A percentile compares a stretch with the other conserved stretches of the same genome.
These are phyloP conservation scores for Dendropsophus ebraccatus DNA, from an alignment of 2,113 vertebrate genomes.

Conservation along the genomic window DNA sequence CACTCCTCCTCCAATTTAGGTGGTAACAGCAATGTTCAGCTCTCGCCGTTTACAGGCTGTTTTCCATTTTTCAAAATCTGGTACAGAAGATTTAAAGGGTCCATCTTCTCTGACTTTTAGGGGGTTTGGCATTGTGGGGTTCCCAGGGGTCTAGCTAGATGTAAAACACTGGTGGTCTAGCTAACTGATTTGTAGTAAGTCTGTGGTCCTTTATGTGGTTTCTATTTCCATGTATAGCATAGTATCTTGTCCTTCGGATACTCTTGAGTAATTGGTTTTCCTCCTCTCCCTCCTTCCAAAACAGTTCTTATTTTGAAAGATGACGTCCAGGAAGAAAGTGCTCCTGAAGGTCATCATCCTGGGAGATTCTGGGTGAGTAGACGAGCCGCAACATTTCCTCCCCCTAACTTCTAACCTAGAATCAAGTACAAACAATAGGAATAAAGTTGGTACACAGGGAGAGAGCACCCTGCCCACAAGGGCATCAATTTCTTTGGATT, in stretches of 20 bases:
- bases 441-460: too few species aligned
- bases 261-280: neutral
- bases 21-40: neutral
- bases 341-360: constrained; percentile 98
- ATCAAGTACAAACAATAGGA: too few species aligned
- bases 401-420: too few species aligned
- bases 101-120: too few species aligned
- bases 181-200: neutral
- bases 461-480: too few species aligned
- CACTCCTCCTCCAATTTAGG: too few species aligned
- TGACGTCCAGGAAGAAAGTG: constrained; percentile 99
- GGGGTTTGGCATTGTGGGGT: too few species aligned
- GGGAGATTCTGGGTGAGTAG: constrained; percentile 94
- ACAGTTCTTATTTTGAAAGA: constrained; percentile 77
- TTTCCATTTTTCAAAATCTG: too few species aligned
- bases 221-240: too few species aligned
- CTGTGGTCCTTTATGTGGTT: too few species aligned
- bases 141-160: neutral
- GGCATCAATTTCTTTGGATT: too few species aligned
- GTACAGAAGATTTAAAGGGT: neutral
- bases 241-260: neutral
- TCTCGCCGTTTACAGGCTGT: neutral
- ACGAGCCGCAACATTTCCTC: neutral
- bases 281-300: constrained; percentile 54
- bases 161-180: neutral